Base-by-base conservation (phyloP, 2,888 invertebrate species). In the Ramazzottius varieornatus region DNA sequence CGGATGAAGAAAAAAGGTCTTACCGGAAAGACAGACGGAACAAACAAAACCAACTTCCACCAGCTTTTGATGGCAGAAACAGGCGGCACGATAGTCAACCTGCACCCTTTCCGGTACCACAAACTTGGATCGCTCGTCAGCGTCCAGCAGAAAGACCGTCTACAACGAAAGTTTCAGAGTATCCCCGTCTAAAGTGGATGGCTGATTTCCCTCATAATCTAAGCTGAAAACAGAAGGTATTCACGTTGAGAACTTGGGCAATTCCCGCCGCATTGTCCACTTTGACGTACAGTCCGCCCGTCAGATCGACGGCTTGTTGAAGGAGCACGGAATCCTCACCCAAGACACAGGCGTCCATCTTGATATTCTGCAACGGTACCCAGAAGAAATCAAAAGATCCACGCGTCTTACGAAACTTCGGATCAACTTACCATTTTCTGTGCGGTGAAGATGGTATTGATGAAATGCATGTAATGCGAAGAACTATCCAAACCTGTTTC, bases 1-100 rank as follows among this genome's bases (percentile, higher is more conserved):
- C 40, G 40, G 40, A 40, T 40, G 8, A 8, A 40, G 8, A 40
- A 40, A 8, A 40, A 20, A 40, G 40, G 40, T 8, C 83, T 81
- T 75, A 88, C 88, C 88, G 69, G 93, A 93, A 54, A 98, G 80
- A 76, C 96, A 96, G 65, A 94, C 89, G 4, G 94, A 96, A 78
- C 96, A 98, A 32, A 96, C 94, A 75, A 86, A 94, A 68, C 94
- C 96, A 71, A 94, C 85, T 73, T 93, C 92, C 67, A 96, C 86
- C 46, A 96, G 81, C 71, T 89, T 88, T 32, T 92, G 81, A 75
- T 96, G 96, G 73, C 96, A 98, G 80, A 96, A 96, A 77, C 96
- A 96, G 0, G 94, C 92, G 1, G 96, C 93, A 70, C 94, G 81
- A 77, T 94, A 94, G 78, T 94, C 93, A 2, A 96, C 91, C 70